Evolutionary conservation across 2,888 invertebrate species (phyloP).

Genomic region (Cacoxenus indagator): DNA sequence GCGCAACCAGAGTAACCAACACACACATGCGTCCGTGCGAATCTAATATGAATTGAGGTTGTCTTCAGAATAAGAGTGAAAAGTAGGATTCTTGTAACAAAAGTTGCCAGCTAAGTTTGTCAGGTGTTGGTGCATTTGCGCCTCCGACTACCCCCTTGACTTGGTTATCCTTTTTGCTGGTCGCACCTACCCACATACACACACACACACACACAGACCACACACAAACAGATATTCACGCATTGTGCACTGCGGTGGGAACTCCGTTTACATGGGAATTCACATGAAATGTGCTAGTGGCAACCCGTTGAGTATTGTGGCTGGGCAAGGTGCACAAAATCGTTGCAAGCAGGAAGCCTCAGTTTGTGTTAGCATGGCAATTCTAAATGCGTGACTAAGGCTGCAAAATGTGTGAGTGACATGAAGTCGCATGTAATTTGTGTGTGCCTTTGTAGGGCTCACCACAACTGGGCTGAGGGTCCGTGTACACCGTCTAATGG

Average conservation of each 20-base stretch:
- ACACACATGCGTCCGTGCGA: conserved; percentile 31
- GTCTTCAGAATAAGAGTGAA: conserved; percentile 50
- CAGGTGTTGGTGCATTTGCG: conserved; percentile 12
- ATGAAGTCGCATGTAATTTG: conserved; percentile 64
- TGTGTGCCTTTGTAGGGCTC: background rate
- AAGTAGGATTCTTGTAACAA: conserved; percentile 41
- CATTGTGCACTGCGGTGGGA: background rate
- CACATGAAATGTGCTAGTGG: conserved; percentile 1
- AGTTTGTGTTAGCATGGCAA: conserved; percentile 11
- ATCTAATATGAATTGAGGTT: conserved; percentile 70
- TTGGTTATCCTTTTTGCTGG: conserved; percentile 33
- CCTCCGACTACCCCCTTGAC: conserved; percentile 21
- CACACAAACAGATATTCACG: background rate
- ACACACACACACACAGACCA: background rate
- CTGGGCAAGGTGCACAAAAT: conserved; percentile 21
- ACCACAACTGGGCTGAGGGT: conserved; percentile 36
- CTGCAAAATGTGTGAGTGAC: conserved; percentile 58
- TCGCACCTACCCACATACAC: background rate
- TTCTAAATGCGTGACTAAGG: conserved; percentile 50
- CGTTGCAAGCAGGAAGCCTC: conserved; percentile 20
- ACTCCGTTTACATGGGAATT: conserved; percentile 2
- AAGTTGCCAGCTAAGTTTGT: conserved; percentile 38
- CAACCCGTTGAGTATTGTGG: too few relatives aligned
- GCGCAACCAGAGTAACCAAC: background rate
- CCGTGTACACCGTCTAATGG: conserved; percentile 18